Evolutionary conservation across 2,888 invertebrate genomes (phyloP), one percentile per base, ranked within the genome.

Genomic region (Heteropelma amictum): DNA sequence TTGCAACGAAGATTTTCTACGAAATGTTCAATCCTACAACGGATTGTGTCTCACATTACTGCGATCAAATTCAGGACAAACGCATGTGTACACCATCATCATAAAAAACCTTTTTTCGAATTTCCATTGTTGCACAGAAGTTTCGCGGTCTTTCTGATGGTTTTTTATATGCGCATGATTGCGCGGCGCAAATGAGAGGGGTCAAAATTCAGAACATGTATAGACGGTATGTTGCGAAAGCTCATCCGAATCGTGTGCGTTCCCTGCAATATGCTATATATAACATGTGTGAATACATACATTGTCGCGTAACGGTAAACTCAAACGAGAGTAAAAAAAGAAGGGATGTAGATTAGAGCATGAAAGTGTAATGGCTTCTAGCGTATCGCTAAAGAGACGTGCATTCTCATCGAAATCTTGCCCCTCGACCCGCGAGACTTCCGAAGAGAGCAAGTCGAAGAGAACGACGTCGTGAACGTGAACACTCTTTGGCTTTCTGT

Each of bases 291-390:
- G 17, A 51, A 51, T 51, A 61, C 33, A 26, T 40, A 56, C 38
- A 47, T 64, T 40, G 40, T 64, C 12, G 21, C 19, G n/a, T n/a
- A 61, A 23, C 10, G n/a, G 40, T n/a, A 53, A 33, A 38, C 38
- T 28, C 17, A 19, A 33, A 17, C 5, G 23, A 38, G 21, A 40
- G 30, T 28, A n/a, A 51, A 21, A 64, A 23, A 54, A 53, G 54
- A 47, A 67, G 67, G 47, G 67, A 47, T 38, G 45, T 17, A 56
- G 67, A 67, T 67, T 56, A 67, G 67, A 61, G 45, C 19, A 42
- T 23, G 33, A 65, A 38, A 23, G 42, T 17, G 54, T 45, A 67
- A 67, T 45, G 54, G 65, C 42, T 49, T 54, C 45, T 54, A 14
- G 54, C 49, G 19, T 65, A 54, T 65, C 28, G 33, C n/a, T 7